A percentile compares a stretch with the other conserved stretches of the same genome.
phyloP scores from a whole-genome alignment of 2,113 vertebrate species.

The Connochaetes taurinus region DNA sequence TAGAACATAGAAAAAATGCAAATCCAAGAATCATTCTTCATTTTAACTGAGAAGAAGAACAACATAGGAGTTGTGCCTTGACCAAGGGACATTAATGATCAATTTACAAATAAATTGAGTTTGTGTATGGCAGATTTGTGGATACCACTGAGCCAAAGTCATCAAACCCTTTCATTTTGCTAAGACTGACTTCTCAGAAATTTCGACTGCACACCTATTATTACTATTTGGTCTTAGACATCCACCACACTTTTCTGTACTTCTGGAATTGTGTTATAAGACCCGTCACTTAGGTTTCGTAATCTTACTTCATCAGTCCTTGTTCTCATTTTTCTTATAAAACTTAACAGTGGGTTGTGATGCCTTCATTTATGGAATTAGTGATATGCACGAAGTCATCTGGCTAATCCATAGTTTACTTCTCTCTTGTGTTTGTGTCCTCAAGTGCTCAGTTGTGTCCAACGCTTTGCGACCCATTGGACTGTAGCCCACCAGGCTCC shows the following conservation, averaged over 20 bases:
- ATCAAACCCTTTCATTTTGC: background rate
- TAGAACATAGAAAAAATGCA: background rate
- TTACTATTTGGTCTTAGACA: background rate
- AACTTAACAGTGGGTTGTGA: background rate
- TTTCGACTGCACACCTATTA: background rate
- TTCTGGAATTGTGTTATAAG: background rate
- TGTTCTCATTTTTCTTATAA: conserved; percentile 19
- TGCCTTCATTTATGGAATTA: background rate
- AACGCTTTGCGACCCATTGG: background rate
- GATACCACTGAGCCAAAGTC: background rate
- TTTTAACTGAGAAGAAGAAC: background rate
- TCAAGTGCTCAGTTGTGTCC: background rate
- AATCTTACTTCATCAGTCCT: background rate
- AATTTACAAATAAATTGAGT: conserved; percentile 4
- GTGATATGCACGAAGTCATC: background rate
- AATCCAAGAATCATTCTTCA: background rate
- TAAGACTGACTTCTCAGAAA: background rate
- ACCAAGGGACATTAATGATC: background rate
- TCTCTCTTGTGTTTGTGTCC: background rate
- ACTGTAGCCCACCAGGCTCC: background rate
- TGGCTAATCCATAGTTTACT: background rate
- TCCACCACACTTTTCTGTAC: background rate
- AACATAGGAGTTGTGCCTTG: background rate
- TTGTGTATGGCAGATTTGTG: background rate
- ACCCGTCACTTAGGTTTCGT: background rate